Percentiles rank a stretch among this genome's conserved stretches.
Conservation (phyloP, 2,113 vertebrate genomes). For the Lasiurus borealis region DNA sequence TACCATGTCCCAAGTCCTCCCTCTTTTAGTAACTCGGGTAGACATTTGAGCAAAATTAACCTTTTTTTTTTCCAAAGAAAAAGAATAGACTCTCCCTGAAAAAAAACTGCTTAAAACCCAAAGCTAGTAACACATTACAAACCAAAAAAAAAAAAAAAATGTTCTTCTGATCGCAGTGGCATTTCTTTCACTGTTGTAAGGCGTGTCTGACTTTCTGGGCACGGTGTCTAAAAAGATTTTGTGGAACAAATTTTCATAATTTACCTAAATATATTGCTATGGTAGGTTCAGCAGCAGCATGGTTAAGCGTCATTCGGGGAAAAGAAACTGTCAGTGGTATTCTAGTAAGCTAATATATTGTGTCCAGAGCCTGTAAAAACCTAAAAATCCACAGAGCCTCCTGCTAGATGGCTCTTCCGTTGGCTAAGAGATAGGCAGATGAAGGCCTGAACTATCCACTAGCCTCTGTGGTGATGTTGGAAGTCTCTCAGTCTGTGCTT, state of each 20-base stretch:
- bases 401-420: background rate
- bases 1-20: background rate
- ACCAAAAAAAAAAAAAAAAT: background rate
- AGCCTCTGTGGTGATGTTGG: background rate
- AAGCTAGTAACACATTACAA: background rate
- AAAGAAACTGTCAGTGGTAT: background rate
- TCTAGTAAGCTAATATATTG: background rate
- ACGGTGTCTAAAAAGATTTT: background rate
- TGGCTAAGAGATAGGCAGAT: background rate
- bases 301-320: background rate
- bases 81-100: background rate
- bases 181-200: background rate
- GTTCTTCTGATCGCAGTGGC: background rate
- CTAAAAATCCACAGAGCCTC: background rate
- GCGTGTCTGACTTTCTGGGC: background rate
- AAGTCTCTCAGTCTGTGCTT: background rate
- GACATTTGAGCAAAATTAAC: background rate
- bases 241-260: background rate
- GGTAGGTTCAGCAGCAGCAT: background rate
- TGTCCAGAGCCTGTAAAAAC: background rate
- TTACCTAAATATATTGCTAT: background rate
- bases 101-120: background rate
- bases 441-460: background rate
- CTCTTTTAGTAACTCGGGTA: background rate
- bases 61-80: constrained; percentile 22